Evolutionary conservation across 2,888 invertebrate genomes (phyloP), one percentile per base, ranked within the genome.

Genomic region (Zaprionus lineosus): DNA sequence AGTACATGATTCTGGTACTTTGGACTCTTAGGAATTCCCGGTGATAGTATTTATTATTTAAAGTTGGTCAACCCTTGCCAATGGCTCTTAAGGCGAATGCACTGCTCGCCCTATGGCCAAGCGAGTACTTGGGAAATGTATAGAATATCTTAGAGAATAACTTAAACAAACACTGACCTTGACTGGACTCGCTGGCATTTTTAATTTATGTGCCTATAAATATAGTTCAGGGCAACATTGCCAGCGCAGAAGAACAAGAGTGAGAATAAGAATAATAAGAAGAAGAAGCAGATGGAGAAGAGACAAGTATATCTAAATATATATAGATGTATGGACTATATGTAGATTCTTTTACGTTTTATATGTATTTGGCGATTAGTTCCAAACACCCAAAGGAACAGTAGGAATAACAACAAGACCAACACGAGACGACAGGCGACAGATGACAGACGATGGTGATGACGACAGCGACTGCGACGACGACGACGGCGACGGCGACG

Each of bases 151-250:
- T n/a, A n/a, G n/a, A n/a, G n/a, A n/a, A n/a, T n/a, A n/a, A n/a
- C n/a, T n/a, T n/a, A n/a, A 51, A 41, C 29, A 33, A 51, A 40
- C 51, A 40, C 37, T 65, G 67, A 75, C 78, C 78, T 82, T 78
- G 82, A 66, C 75, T 78, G 74, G 62, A 58, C 55, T 53, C 62
- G 66, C 44, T 61, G 75, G 78, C 60, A 52, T 66, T 69, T 57
- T 55, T 60, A 65, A 69, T 77, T 71, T 70, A 58, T 52, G 51
- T 66, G 41, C 62, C 71, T 74, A 78, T 73, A 78, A 75, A 78
- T 82, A 78, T 82, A 82, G 82, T 82, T 77, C 77, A 77, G 77
- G 82, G 82, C 66, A 40, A 48, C 19, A 36, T 9, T 26, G 33
- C 44, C 43, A 19, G 44, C 41, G 33, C n/a, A n/a, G n/a, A 60